These are phyloP conservation scores for Dromaius novaehollandiae DNA, from an alignment of 2,113 vertebrate species.

Conservation along the genomic window DNA sequence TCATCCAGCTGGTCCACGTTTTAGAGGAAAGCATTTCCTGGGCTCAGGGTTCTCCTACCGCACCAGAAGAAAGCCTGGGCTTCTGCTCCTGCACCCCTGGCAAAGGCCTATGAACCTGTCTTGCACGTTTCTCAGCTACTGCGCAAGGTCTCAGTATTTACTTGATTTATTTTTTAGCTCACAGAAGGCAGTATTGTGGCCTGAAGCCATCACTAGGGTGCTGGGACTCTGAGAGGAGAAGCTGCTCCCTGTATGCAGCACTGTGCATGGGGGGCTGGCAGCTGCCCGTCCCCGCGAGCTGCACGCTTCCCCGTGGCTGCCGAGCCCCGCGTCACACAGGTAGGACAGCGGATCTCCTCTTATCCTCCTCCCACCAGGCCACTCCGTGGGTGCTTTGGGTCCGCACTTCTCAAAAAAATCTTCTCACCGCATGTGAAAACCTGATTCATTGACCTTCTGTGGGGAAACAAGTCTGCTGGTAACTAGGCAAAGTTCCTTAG, in stretches of 20 bases:
- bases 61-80: background rate
- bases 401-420: background rate
- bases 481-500: background rate
- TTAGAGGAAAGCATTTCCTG: background rate
- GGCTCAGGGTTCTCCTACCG: background rate
- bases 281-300: rapidly evolving
- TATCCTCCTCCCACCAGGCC: background rate
- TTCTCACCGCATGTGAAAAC: background rate
- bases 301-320: background rate
- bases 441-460: background rate
- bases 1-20: background rate
- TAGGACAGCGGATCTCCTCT: background rate
- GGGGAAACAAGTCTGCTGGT: background rate
- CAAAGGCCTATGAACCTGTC: background rate
- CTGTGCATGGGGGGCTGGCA: background rate
- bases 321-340: background rate
- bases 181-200: background rate
- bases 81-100: background rate
- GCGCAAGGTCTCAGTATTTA: background rate
- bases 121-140: background rate
- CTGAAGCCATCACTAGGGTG: background rate
- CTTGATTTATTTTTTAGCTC: background rate
- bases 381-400: background rate
- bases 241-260: background rate
- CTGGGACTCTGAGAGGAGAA: background rate